Base-by-base conservation (phyloP, 2,888 invertebrate genomes). In the Phasia obesa region DNA sequence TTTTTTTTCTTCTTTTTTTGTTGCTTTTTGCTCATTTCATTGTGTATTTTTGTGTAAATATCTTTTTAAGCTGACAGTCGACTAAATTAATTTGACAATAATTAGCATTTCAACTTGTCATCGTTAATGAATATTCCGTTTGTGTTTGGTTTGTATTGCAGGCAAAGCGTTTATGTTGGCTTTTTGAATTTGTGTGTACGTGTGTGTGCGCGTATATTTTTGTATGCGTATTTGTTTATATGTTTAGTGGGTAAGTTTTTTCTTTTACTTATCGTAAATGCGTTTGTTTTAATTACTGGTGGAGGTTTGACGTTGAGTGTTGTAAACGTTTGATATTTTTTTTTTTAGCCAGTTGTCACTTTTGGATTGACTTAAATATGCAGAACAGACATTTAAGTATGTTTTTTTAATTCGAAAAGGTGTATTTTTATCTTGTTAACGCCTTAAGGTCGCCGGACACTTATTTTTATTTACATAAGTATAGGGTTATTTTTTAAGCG, bases 81-180 rank as follows among this genome's bases (percentile, higher is more conserved):
- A 87, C 89, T 89, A 89, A 90, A 90, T 90, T 90, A 89, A 90
- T 90, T 89, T 89, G 89, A 89, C 90, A 89, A 89, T 89, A 89
- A 89, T 90, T 90, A 89, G 90, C 90, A 90, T 89, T 90, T 90
- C 89, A 88, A 88, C 88, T 88, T 89, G 89, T 89, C 89, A 89
- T 85, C 89, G 87, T 87, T 89, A 88, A 89, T 89, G 89, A 89
- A 86, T 88, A 87, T 87, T 84, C 77, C 78, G 82, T 78, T 71
- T 76, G 76, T 60, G 59, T 59, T 15, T 57, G 19, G 4, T 76
- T 21, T 19, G 23, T 53, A 51, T 73, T 71, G 44, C 23, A 47
- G 31, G 23, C 47, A 64, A 64, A 19, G 44, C 25, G 47, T 57
- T 62, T 60, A 64, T 23, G 25, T 38, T 57, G 35, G 1, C 31